Base-by-base conservation (phyloP, 2,888 invertebrate genomes). In the Diabrotica balteata region DNA sequence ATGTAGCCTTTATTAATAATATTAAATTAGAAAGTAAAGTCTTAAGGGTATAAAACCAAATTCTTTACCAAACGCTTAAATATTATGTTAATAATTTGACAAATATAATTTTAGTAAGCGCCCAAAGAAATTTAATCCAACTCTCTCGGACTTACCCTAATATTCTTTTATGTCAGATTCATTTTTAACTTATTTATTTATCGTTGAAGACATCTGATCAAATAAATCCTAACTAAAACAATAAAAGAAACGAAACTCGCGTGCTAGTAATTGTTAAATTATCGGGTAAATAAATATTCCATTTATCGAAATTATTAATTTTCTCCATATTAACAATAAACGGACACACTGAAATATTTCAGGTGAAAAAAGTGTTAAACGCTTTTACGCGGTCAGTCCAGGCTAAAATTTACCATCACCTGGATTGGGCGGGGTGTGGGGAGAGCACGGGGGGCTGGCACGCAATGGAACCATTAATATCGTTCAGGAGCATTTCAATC, bases 391-490 rank as follows among this genome's bases (percentile, higher is more conserved):
- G 51, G 43, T n/a, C 47, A 10, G 47, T 47, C 49, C 44, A 58
- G 65, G 43, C 44, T 57, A 46, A 57, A 57, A 45, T 44, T 44
- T 45, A 45, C n/a, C 9, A 45, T 57, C 45, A 11, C 4, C 47
- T 8, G 47, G 47, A 5, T 2, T 8, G 44, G 43, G 44, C 43
- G 55, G 11, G 54, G 42, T 54, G 32, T 10, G 32, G 43, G 53
- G 53, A 17, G 4, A n/a, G 53, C 42, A 42, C 7, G 6, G 11
- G 44, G 44, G n/a, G 44, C n/a, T 11, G 45, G 44, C 79, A 79
- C 79, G 79, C 79, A 73, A 79, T 63, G 67, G 66, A 67, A 72
- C 70, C 78, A 79, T 79, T 79, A 79, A 77, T 77, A 75, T 75
- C 69, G 59, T 63, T 72, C 64, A 70, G 70, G 59, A 70, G 73